A percentile compares a stretch with the other conserved stretches of the same genome.
Evolutionary conservation across 1,140 invertebrate genomes (phyloP).

Genomic region (Myzus persicae): DNA sequence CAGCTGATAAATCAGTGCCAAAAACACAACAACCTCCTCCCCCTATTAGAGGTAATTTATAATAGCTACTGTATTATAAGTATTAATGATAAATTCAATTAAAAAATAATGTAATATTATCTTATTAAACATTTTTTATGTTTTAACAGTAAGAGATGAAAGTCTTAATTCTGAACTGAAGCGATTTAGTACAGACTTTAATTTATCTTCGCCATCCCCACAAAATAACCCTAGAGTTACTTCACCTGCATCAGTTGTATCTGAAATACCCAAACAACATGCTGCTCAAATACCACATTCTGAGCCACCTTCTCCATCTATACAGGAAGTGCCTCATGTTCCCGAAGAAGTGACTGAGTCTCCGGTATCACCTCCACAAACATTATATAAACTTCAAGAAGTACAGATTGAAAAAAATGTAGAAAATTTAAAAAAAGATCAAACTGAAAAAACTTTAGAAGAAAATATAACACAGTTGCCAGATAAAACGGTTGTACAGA

Average conservation of each 20-base stretch:
- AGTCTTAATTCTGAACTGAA: constrained; percentile 56
- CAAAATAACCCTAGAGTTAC: constrained; percentile 45
- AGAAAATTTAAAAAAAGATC: constrained; percentile 61
- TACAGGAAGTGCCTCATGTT: constrained; percentile 65
- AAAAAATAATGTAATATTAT: not conserved
- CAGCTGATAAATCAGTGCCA: constrained; percentile 51
- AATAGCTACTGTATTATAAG: not conserved
- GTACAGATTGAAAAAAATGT: constrained; percentile 61
- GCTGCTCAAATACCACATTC: constrained; percentile 42
- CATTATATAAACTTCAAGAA: constrained; percentile 62
- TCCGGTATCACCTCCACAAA: constrained; percentile 60
- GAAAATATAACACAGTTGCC: constrained; percentile 10
- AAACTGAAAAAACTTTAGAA: constrained; percentile 59
- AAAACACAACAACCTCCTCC: constrained; percentile 50
- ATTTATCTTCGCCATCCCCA: constrained; percentile 43
- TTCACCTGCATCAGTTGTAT: constrained; percentile 41
- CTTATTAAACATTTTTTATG: not conserved
- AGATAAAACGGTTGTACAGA: constrained; percentile 67
- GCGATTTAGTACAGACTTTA: constrained; percentile 56
- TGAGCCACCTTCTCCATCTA: constrained; percentile 63
- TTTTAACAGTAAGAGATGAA: constrained; percentile 49
- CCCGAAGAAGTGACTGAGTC: constrained; percentile 62
- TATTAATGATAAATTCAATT: not conserved
- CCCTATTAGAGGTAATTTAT: constrained; percentile 32
- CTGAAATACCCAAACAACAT: constrained; percentile 48